Conservation (phyloP, 2,113 vertebrate species). For the Tricholaema leucomelas region DNA sequence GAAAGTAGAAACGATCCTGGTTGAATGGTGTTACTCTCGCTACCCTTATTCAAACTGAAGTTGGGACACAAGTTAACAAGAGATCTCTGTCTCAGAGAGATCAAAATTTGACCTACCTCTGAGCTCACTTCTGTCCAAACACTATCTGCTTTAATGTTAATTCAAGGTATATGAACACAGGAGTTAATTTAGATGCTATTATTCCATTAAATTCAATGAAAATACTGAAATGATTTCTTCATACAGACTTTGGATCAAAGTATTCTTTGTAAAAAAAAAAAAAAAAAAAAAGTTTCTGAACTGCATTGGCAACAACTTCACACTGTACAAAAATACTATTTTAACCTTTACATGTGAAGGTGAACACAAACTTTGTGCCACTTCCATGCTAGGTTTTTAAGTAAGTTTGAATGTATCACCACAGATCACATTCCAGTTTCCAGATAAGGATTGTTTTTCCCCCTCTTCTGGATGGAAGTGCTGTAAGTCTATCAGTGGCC, state of each 20-base stretch:
- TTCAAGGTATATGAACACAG: neutral
- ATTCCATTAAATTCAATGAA: neutral
- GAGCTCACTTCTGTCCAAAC: neutral
- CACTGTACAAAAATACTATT: neutral
- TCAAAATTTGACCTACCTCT: neutral
- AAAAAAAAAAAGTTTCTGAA: neutral
- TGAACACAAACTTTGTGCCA: rapidly evolving
- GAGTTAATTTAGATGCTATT: neutral
- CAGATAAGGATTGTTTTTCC: neutral
- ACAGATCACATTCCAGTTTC: neutral
- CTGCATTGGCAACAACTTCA: neutral
- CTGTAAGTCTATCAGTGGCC: neutral
- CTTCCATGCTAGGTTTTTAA: neutral
- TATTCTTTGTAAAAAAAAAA: neutral
- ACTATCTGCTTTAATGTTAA: neutral
- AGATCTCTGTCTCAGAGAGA: neutral
- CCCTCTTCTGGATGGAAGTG: neutral
- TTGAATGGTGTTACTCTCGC: neutral
- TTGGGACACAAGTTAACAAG: neutral
- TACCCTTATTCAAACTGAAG: neutral
- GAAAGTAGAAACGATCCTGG: neutral
- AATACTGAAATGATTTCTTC: neutral
- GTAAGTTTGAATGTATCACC: neutral
- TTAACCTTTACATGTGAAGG: neutral
- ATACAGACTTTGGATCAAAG: neutral